Percentiles rank a stretch among this genome's conserved stretches.
Evolutionary conservation across 2,113 vertebrate species (phyloP).

Genomic region (Paratilapia polleni): DNA sequence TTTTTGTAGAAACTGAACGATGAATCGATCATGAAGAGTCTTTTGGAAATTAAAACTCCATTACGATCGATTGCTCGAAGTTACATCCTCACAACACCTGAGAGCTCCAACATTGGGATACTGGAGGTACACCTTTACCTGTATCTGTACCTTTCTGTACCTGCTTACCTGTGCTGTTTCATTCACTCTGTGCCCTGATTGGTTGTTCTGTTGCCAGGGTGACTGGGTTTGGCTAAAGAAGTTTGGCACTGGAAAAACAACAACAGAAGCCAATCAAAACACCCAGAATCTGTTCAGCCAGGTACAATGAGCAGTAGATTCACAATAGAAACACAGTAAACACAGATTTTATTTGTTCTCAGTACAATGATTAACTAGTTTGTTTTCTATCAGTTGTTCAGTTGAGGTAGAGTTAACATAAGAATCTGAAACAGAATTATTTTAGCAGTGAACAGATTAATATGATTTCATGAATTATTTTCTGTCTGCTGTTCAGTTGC

Average conservation of each 20-base stretch:
- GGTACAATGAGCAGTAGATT: slow-evolving; percentile 3
- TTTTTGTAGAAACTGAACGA: slow-evolving; percentile 68
- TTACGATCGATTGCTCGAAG: slow-evolving; percentile 60
- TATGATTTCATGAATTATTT: not conserved
- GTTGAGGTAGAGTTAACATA: accelerated
- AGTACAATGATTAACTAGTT: not conserved
- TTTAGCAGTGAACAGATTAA: not conserved
- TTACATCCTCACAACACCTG: slow-evolving; percentile 68
- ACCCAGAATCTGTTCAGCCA: slow-evolving; percentile 66
- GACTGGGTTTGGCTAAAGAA: slow-evolving; percentile 93
- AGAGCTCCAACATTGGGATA: slow-evolving; percentile 73
- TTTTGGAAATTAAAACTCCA: slow-evolving; percentile 69
- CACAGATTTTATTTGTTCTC: not conserved
- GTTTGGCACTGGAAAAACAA: slow-evolving; percentile 74
- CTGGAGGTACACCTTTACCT: slow-evolving; percentile 57
- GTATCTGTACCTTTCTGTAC: accelerated
- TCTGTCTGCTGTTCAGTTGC: slow-evolving; percentile 70
- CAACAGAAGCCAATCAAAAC: slow-evolving; percentile 65
- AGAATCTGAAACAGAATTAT: not conserved
- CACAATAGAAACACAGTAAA: not conserved
- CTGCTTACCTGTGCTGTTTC: accelerated
- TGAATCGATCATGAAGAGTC: slow-evolving; percentile 71
- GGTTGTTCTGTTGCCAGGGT: slow-evolving; percentile 75
- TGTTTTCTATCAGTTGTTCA: not conserved
- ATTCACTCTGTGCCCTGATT: slow-evolving; percentile 1